Conservation (phyloP, 2,888 invertebrate species). For the Drosophila emarginata region DNA sequence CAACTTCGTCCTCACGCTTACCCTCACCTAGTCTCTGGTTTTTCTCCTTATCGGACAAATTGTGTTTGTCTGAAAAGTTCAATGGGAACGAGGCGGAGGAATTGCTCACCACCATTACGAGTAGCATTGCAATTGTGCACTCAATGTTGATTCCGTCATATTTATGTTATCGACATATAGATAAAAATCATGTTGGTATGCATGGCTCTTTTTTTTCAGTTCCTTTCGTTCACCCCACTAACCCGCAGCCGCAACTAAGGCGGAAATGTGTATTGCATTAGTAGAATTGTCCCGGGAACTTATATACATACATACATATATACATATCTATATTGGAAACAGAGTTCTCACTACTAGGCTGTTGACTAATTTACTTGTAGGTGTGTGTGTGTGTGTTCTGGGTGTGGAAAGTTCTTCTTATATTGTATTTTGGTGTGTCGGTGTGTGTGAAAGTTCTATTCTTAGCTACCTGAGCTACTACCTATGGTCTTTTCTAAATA, state of each 20-base stretch:
- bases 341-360: constrained; percentile 16
- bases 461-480: constrained; percentile 32
- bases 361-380: constrained; percentile 61
- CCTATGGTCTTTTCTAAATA: constrained; percentile 27
- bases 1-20: constrained; percentile 16
- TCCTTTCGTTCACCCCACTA: constrained; percentile 9
- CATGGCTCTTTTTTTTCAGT: constrained; percentile 26
- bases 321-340: not conserved
- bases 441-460: constrained; percentile 24
- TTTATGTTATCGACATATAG: constrained; percentile 67
- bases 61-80: constrained; percentile 75
- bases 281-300: constrained; percentile 57
- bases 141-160: constrained; percentile 55
- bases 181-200: constrained; percentile 51
- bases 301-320: not conserved
- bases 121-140: constrained; percentile 63
- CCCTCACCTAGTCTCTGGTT: constrained; percentile 49
- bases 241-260: constrained; percentile 50
- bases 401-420: constrained; percentile 22
- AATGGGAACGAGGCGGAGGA: constrained; percentile 52
- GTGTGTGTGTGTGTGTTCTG: constrained; percentile 22
- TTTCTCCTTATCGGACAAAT: constrained; percentile 73
- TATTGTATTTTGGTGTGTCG: not conserved
- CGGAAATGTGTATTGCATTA: constrained; percentile 72
- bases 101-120: constrained; percentile 38